These are phyloP conservation scores for Drosophila repletoides DNA, from an alignment of 1,140 invertebrate species.

Conservation along the genomic window DNA sequence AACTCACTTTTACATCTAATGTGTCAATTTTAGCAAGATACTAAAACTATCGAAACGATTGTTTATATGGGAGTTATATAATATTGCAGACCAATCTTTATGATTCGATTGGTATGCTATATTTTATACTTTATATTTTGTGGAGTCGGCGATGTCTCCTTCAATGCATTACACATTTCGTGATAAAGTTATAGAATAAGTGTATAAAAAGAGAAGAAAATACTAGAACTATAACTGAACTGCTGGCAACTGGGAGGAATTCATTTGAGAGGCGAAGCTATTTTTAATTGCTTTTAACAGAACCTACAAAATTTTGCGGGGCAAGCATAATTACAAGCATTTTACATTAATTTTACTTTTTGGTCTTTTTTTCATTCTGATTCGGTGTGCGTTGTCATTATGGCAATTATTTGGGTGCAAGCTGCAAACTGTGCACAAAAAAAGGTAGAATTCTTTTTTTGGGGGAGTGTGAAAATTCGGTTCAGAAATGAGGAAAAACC, in stretches of 20 bases:
- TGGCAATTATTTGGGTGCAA: constrained; percentile 67
- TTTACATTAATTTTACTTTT: constrained; percentile 3
- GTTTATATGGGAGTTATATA: too few relatives aligned
- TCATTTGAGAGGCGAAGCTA: constrained; percentile 51
- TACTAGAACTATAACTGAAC: constrained; percentile 12
- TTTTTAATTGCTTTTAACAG: constrained; percentile 78
- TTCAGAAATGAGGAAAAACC: neutral
- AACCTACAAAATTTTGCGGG: constrained; percentile 65
- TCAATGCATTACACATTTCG: too few relatives aligned
- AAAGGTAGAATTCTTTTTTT: neutral
- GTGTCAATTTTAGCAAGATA: too few relatives aligned
- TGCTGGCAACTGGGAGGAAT: constrained; percentile 45
- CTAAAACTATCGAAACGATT: too few relatives aligned
- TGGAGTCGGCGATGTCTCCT: too few relatives aligned
- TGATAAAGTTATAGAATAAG: too few relatives aligned
- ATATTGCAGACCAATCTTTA: too few relatives aligned
- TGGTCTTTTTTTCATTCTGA: neutral
- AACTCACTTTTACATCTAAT: too few relatives aligned
- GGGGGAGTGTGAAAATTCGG: neutral
- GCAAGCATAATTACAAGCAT: constrained; percentile 64
- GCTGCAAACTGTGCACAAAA: constrained; percentile 29
- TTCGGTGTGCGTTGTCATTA: constrained; percentile 46
- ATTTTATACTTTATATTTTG: too few relatives aligned
- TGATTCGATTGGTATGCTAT: too few relatives aligned
- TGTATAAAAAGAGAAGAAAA: neutral